Base-by-base conservation (phyloP, 1,140 invertebrate genomes). In the Phocides pigmalion region DNA sequence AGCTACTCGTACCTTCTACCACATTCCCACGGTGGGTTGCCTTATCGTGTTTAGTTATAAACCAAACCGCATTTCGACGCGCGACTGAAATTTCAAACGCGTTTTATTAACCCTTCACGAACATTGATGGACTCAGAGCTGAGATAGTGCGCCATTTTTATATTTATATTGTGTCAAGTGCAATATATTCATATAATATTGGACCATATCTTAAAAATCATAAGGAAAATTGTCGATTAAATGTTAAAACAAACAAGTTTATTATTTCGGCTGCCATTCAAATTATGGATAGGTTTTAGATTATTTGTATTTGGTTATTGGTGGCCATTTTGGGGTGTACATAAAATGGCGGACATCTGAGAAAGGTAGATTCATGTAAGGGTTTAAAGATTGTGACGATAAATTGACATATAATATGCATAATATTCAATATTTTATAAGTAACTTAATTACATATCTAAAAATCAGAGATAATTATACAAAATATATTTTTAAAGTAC, bases 11-110 rank as follows among this genome's bases (percentile, higher is more conserved):
- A 66, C 64, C 64, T 66, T 62, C 16, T 62, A 59, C 51, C 58
- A 59, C 68, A 70, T 73, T 67, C 67, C 70, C 49, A 47, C 54
- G 16, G 47, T 66, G 62, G 66, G 54, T 58, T 19, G 11, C 54
- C 20, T 44, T 39, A 54, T 39, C 50, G 35, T 53, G 28, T 35
- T 19, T 53, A 53, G 49, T 53, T 8, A 17, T 53, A 50, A 50
- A 51, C 42, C 11, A 6, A 46, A 59, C 25, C 11, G 64, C 54
- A 66, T 66, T 59, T 59, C 49, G 46, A 65, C 50, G 61, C 63
- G 50, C 32, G 63, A 65, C 63, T 65, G 63, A 58, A 47, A 28
- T 16, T 22, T 50, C 14, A 32, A 46, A 44, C 39, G 32, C 39
- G 46, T 59, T 47, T 17, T 35, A 47, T 35, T 59, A 47, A 47